Evolutionary conservation across 2,888 invertebrate genomes (phyloP).

Genomic region (Poecilobothrus nobilitatus): DNA sequence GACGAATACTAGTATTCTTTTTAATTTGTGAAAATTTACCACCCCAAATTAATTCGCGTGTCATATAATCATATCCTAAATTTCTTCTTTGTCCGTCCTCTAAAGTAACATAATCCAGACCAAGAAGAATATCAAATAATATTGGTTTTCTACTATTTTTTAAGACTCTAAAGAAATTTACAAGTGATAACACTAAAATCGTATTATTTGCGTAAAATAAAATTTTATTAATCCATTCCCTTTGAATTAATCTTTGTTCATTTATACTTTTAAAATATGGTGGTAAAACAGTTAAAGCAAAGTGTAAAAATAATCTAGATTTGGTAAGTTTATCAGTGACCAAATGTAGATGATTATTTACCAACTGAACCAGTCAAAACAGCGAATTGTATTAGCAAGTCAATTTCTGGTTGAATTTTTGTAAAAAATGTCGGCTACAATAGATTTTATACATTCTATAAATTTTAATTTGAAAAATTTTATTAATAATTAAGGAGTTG

Average conservation of each 20-base stretch:
- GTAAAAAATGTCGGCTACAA: slow-evolving; percentile 55
- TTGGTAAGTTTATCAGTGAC: slow-evolving; percentile 56
- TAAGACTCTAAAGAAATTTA: slow-evolving; percentile 67
- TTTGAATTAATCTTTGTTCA: slow-evolving; percentile 47
- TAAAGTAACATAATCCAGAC: slow-evolving; percentile 54
- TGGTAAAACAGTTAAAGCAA: slow-evolving; percentile 51
- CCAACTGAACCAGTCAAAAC: slow-evolving; percentile 65
- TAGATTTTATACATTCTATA: slow-evolving; percentile 15
- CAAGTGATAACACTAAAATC: slow-evolving; percentile 51
- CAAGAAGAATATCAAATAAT: slow-evolving; percentile 60
- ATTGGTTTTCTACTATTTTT: slow-evolving; percentile 57
- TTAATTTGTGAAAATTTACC: slow-evolving; percentile 70
- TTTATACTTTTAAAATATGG: slow-evolving; percentile 56
- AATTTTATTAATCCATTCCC: slow-evolving; percentile 45
- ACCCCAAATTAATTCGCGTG: slow-evolving; percentile 86
- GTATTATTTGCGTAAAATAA: slow-evolving; percentile 51
- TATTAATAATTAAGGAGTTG: too few species aligned
- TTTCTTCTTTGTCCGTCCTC: slow-evolving; percentile 47
- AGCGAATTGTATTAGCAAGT: slow-evolving; percentile 56
- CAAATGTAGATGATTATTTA: slow-evolving; percentile 63
- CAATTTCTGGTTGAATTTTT: slow-evolving; percentile 60
- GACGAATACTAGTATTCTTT: too few species aligned
- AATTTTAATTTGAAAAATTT: slow-evolving; percentile 11
- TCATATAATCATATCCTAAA: slow-evolving; percentile 70
- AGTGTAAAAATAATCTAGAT: slow-evolving; percentile 53